Percentiles rank a stretch among this genome's conserved stretches.
phyloP scores from a whole-genome alignment of 2,797 vertebrate genomes.

The Eremophila alpestris region DNA sequence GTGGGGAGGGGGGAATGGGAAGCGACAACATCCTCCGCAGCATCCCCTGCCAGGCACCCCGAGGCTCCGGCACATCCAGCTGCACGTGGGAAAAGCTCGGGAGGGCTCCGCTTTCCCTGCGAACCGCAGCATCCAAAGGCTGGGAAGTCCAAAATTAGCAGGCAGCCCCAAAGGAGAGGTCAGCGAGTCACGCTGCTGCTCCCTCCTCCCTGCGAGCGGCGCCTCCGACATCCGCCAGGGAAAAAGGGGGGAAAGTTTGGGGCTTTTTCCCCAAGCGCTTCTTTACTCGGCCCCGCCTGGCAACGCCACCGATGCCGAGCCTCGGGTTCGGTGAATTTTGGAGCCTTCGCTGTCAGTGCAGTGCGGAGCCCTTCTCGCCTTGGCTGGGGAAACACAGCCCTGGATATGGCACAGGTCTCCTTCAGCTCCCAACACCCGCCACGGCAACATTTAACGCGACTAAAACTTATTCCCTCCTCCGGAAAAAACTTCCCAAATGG shows the following conservation, averaged over 20 bases:
- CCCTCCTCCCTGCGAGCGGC: not conserved
- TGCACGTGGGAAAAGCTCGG: not conserved
- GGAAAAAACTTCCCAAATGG: not conserved
- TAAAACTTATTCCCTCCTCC: not conserved
- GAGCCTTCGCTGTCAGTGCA: not conserved
- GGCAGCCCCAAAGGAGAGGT: not conserved
- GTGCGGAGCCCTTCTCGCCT: rapidly evolving
- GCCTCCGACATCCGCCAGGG: rapidly evolving
- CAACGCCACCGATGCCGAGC: not conserved
- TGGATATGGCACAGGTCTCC: not conserved
- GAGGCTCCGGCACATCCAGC: not conserved
- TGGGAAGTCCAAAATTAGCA: not conserved
- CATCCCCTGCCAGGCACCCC: not conserved
- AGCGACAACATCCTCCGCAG: not conserved
- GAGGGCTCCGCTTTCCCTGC: not conserved
- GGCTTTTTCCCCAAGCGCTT: rapidly evolving
- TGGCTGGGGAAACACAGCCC: not conserved
- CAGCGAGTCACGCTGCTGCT: rapidly evolving
- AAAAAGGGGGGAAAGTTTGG: not conserved
- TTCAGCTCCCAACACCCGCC: not conserved
- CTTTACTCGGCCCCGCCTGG: not conserved
- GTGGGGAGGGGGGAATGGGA: not conserved
- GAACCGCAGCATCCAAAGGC: rapidly evolving
- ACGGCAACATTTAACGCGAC: not conserved
- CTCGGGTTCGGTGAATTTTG: not conserved